phyloP scores from a whole-genome alignment of 2,888 invertebrate genomes.

The Rhagium mordax region DNA sequence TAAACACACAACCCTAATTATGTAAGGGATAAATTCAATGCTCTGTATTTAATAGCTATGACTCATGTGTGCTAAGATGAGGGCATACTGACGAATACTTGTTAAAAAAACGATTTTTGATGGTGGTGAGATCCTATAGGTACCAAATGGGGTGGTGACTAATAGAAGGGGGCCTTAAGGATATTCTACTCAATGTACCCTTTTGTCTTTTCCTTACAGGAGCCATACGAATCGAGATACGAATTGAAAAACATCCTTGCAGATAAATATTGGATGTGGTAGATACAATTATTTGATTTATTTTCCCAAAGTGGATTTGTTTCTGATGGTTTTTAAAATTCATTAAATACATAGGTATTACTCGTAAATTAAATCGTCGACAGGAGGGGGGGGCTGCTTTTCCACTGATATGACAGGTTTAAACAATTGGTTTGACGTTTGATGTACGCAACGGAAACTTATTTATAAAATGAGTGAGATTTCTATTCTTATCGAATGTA shows the following conservation, averaged over 20 bases:
- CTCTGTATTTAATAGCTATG: conserved; percentile 43
- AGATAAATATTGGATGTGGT: no score
- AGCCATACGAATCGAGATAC: neutral
- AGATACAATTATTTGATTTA: no score
- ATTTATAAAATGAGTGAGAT: neutral
- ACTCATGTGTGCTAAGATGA: conserved; percentile 43
- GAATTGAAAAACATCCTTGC: neutral
- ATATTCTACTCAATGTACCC: neutral
- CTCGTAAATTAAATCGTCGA: no score
- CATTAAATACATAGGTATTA: no score
- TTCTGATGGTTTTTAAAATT: no score
- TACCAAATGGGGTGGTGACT: conserved; percentile 28
- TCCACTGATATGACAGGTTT: no score
- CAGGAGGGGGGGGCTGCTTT: no score
- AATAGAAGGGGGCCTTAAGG: conserved; percentile 3
- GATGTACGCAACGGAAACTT: neutral
- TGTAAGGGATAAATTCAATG: conserved; percentile 48
- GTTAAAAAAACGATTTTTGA: conserved; percentile 19
- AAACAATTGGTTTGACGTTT: neutral
- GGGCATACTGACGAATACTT: conserved; percentile 21
- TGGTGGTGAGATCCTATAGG: conserved; percentile 10
- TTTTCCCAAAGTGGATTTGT: no score
- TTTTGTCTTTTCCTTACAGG: conserved; percentile 10
- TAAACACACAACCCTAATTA: conserved; percentile 41
- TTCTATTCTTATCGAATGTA: neutral